A percentile compares a stretch with the other conserved stretches of the same genome.
Evolutionary conservation across 2,113 vertebrate genomes (phyloP).

Genomic region (Naja naja): DNA sequence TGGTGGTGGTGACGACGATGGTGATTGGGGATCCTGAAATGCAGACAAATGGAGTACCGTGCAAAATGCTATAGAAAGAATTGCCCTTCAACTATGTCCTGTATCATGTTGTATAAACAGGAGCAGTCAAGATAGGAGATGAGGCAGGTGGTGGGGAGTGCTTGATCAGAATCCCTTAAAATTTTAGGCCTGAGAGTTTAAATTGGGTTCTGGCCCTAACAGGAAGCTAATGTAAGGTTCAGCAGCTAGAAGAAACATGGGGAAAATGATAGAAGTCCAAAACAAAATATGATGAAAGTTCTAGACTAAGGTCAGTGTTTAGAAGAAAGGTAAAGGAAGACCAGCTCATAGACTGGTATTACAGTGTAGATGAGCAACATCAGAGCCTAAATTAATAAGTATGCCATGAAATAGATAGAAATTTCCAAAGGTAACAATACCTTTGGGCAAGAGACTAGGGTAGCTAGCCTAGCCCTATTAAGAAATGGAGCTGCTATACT

Average conservation of each 20-base stretch:
- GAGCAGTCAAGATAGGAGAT: background rate
- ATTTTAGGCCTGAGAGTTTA: background rate
- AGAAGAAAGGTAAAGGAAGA: background rate
- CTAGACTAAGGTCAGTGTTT: background rate
- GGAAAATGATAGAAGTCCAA: background rate
- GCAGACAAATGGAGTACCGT: background rate
- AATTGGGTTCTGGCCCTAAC: background rate
- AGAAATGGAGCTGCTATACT: background rate
- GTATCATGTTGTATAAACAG: background rate
- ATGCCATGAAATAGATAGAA: background rate
- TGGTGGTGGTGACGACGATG: too few species aligned
- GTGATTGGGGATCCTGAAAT: background rate
- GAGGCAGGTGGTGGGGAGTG: background rate
- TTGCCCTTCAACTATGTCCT: background rate
- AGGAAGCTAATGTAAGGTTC: background rate
- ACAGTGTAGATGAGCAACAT: background rate
- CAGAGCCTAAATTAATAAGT: background rate
- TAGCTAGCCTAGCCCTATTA: background rate
- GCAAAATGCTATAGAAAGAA: background rate
- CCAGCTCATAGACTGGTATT: background rate
- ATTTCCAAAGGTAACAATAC: background rate
- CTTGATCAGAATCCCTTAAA: background rate
- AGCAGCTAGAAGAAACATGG: background rate
- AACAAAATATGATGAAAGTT: background rate
- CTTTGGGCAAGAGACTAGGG: background rate